Conservation (phyloP, 2,113 vertebrate species). For the Cathartes aura region DNA sequence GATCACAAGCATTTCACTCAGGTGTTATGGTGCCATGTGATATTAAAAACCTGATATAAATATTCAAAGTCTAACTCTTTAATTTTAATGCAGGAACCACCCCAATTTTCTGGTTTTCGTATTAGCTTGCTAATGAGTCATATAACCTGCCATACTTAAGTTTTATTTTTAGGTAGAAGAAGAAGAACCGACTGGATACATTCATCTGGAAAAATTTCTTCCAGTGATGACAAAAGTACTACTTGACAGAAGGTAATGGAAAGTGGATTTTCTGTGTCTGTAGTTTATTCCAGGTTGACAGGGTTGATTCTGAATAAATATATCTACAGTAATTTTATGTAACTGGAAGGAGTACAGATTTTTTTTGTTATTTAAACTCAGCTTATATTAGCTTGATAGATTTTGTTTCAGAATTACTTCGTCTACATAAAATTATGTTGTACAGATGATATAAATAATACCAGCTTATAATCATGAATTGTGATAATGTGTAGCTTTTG, state of each 20-base stretch:
- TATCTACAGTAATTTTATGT: not conserved
- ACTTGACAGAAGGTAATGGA: conserved; percentile 82
- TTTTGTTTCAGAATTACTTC: not conserved
- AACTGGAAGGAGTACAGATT: not conserved
- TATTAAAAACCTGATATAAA: not conserved
- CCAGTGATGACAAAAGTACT: conserved; percentile 88
- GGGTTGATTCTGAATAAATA: not conserved
- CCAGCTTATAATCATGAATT: not conserved
- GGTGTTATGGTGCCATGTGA: not conserved
- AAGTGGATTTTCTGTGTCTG: not conserved
- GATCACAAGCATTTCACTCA: not conserved
- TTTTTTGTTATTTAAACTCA: not conserved
- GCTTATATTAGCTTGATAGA: not conserved
- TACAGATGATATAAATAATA: not conserved
- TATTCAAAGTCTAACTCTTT: not conserved
- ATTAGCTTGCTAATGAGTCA: not conserved
- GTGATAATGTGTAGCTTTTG: not conserved
- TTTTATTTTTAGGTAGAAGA: conserved; percentile 85
- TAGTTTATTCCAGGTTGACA: not conserved
- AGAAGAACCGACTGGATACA: conserved; percentile 84
- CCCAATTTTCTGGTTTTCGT: not conserved
- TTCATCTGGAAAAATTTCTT: conserved; percentile 89
- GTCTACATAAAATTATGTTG: not conserved
- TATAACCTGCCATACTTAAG: not conserved
- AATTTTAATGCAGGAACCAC: not conserved